Evolutionary conservation across 2,797 vertebrate genomes (phyloP).

Genomic region (Anabacerthia variegaticeps): DNA sequence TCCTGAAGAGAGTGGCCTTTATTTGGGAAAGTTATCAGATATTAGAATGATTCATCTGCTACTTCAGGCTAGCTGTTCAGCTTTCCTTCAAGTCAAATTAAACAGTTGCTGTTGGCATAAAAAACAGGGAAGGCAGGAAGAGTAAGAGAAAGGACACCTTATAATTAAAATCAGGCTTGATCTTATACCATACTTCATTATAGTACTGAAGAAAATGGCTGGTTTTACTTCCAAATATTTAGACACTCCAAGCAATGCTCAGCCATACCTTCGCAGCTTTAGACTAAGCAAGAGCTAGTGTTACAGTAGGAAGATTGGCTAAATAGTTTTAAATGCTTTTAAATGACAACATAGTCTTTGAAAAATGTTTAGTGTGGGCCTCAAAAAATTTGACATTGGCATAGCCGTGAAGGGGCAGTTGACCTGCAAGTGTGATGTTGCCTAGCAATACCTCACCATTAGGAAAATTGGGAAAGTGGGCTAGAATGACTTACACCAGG

Average conservation of each 20-base stretch:
- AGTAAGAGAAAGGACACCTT: conserved; percentile 25
- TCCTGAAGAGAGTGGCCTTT: conserved; percentile 1
- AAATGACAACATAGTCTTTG: not conserved
- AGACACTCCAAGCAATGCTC: not conserved
- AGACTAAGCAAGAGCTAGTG: not conserved
- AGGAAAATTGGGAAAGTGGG: not conserved
- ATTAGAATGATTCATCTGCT: conserved; percentile 52
- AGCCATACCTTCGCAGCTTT: not conserved
- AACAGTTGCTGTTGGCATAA: conserved; percentile 23
- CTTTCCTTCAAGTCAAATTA: conserved; percentile 52
- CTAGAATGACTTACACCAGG: not conserved
- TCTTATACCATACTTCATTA: conserved; percentile 6
- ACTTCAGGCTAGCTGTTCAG: conserved; percentile 22
- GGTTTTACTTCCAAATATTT: conserved; percentile 47
- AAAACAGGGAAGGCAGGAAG: conserved; percentile 35
- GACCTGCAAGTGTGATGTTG: conserved; percentile 37
- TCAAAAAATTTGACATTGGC: not conserved
- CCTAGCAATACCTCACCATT: not conserved
- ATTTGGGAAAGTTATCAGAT: conserved; percentile 43
- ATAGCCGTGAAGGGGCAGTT: not conserved
- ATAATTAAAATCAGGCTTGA: conserved; percentile 44
- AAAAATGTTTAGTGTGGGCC: not conserved
- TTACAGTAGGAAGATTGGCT: not conserved
- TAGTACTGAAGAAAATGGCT: conserved; percentile 10
- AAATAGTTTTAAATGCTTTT: conserved; percentile 13